A percentile compares a stretch with the other conserved stretches of the same genome.
phyloP scores from a whole-genome alignment of 2,113 vertebrate genomes.

The Tichodroma muraria region DNA sequence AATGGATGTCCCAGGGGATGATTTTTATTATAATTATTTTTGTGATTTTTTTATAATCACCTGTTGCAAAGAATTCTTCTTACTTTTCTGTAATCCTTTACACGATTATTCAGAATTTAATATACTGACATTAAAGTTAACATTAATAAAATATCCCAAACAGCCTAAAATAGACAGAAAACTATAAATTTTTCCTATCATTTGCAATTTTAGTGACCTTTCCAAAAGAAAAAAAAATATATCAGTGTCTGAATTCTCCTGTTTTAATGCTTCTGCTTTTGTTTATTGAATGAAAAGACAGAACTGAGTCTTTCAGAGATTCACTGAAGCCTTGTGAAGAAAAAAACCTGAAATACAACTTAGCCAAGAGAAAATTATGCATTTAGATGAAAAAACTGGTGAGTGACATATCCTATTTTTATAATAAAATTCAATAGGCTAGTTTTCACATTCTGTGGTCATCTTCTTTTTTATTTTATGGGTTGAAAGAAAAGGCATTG shows the following conservation, averaged over 20 bases:
- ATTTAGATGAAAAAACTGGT: slow-evolving; percentile 77
- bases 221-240: not conserved
- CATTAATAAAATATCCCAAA: not conserved
- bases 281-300: slow-evolving; percentile 73
- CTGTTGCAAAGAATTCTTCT: not conserved
- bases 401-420: slow-evolving; percentile 9
- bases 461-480: not conserved
- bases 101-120: not conserved
- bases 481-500: not conserved
- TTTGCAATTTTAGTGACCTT: not conserved
- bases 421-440: not conserved
- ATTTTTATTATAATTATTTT: not conserved
- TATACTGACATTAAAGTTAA: not conserved
- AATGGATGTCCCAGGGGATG: not conserved
- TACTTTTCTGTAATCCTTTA: not conserved
- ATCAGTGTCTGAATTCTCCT: not conserved
- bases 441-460: not conserved
- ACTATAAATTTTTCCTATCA: not conserved
- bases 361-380: slow-evolving; percentile 72
- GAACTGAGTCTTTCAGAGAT: slow-evolving; percentile 73
- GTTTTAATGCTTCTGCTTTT: slow-evolving; percentile 57
- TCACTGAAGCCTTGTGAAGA: slow-evolving; percentile 69
- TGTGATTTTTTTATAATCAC: not conserved
- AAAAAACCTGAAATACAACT: slow-evolving; percentile 74
- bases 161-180: not conserved